Conservation (phyloP, 2,797 vertebrate genomes). For the Vipera latastei region DNA sequence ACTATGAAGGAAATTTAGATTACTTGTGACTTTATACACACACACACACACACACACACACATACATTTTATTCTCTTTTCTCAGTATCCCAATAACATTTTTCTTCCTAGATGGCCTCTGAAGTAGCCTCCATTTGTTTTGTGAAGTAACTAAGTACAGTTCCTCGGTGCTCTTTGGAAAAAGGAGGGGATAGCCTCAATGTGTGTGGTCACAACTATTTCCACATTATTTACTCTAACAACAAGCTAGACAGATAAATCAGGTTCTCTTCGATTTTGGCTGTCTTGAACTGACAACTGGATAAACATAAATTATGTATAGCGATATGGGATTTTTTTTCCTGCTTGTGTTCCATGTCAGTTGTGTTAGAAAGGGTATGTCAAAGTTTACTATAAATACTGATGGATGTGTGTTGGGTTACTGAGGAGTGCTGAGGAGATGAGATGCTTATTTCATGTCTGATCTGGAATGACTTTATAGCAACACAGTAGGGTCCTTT, state of each 20-base stretch:
- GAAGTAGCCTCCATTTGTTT: not conserved
- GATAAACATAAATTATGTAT: slow-evolving; percentile 4
- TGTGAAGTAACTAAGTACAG: not conserved
- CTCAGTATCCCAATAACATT: not conserved
- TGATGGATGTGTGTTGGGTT: not conserved
- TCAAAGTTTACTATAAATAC: not conserved
- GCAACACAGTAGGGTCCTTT: not conserved
- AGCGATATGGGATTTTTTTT: not conserved
- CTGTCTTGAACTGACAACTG: not conserved
- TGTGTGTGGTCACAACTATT: not conserved
- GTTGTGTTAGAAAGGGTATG: not conserved
- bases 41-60: not conserved
- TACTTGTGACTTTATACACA: not conserved
- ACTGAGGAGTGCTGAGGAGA: not conserved
- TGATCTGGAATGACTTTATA: not conserved
- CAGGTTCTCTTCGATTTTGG: not conserved
- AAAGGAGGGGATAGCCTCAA: not conserved
- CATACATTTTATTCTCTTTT: not conserved
- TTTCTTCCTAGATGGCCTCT: not conserved
- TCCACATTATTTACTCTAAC: slow-evolving; percentile 21
- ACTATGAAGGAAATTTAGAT: not conserved
- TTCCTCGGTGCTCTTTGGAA: not conserved
- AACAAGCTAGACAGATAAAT: slow-evolving; percentile 21
- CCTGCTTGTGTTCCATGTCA: not conserved
- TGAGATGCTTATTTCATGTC: not conserved